These are phyloP conservation scores for Agrotis exclamationis DNA, from an alignment of 2,888 invertebrate species.

Conservation along the genomic window DNA sequence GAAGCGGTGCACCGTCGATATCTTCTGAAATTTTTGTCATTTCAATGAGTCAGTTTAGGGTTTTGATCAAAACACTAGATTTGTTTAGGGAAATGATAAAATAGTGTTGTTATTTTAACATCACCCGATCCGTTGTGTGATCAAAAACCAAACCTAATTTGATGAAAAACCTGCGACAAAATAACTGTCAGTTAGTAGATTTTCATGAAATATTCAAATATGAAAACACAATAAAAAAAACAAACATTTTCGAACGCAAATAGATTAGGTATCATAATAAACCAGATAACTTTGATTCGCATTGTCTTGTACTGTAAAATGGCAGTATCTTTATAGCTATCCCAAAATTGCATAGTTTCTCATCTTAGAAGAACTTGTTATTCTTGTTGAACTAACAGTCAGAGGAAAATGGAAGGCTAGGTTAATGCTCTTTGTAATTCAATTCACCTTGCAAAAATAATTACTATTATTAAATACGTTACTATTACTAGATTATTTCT, in stretches of 20 bases:
- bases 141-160: no score
- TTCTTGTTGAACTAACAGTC: background rate
- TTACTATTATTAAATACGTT: no score
- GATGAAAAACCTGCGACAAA: no score
- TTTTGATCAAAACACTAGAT: no score
- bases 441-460: constrained; percentile 2
- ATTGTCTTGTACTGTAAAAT: constrained; percentile 7
- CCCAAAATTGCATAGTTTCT: constrained; percentile 8
- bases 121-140: no score
- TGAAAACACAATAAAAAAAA: background rate
- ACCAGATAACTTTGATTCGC: constrained; percentile 9
- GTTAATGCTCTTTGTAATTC: background rate
- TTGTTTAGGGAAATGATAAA: no score
- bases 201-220: constrained; percentile 1
- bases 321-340: constrained; percentile 6
- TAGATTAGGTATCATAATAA: constrained; percentile 15
- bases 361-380: background rate
- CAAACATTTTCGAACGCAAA: constrained; percentile 3
- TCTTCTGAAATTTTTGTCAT: no score
- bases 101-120: no score
- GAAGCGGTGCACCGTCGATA: no score
- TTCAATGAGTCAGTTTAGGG: no score
- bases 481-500: constrained; percentile 1
- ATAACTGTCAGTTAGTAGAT: no score
- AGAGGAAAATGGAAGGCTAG: constrained; percentile 9